Evolutionary conservation across 2,888 invertebrate species (phyloP), one percentile per base, ranked within the genome.

Genomic region (Sepioteuthis lessoniana): DNA sequence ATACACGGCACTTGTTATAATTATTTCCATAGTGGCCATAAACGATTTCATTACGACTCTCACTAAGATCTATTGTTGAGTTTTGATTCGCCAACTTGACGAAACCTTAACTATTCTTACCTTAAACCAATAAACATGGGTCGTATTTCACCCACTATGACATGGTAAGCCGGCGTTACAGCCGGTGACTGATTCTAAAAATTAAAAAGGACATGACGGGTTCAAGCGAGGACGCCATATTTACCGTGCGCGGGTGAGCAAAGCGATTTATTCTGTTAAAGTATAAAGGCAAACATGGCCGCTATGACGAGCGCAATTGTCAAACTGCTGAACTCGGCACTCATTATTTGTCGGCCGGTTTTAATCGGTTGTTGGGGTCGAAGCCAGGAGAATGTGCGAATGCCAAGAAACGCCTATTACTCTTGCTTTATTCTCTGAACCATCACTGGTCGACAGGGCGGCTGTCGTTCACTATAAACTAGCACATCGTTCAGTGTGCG

Each of bases 1-100:
- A 76, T 76, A 76, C 76, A 76, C 35, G n/a, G 16, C 35, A 76
- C n/a, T 76, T 76, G 76, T 76, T n/a, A 76, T 76, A 76, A 76
- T 76, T 76, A 76, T 76, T 76, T 76, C 76, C n/a, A 76, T 76
- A 76, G 76, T 76, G 76, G 76, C 76, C 76, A 76, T 76, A 76
- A 76, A 76, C 76, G 76, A 76, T 76, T 76, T 76, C 76, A 76
- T 76, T 76, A 76, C 76, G n/a, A 35, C 76, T 76, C 16, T n/a
- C 76, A 76, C 8, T 76, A 76, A 76, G 76, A 76, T 76, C 76
- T 76, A 76, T 76, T 76, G 76, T 76, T 76, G n/a, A n/a, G 76
- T 76, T 76, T 76, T 76, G 76, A 76, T 76, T 76, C 76, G n/a
- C 76, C 76, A 76, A 16, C n/a, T 76, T 76, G n/a, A 76, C 76